A percentile compares a stretch with the other conserved stretches of the same genome.
Conservation (phyloP, 2,888 invertebrate species). For the Rhagonycha fulva region DNA sequence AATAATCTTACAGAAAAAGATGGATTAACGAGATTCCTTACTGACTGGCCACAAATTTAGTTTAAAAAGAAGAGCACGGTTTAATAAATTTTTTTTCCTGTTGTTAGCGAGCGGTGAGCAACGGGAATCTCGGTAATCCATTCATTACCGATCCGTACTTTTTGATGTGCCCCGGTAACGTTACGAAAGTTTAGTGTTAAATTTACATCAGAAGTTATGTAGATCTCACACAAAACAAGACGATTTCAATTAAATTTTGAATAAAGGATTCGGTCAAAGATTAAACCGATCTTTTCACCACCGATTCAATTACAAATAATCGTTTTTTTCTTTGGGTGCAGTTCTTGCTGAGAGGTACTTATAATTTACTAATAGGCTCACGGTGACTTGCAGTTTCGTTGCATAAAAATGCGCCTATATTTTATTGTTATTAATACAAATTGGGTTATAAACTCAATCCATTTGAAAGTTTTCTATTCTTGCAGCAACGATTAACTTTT, state of each 20-base stretch:
- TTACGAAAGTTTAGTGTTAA: not conserved
- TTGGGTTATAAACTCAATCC: not conserved
- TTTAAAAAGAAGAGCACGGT: too few species aligned
- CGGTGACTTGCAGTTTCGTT: conserved; percentile 5
- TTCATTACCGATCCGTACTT: not conserved
- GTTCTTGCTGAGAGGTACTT: conserved; percentile 7
- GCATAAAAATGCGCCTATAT: not conserved
- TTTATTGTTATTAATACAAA: not conserved
- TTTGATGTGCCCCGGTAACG: not conserved
- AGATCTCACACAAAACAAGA: not conserved
- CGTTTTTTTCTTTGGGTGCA: conserved; percentile 17
- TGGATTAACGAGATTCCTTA: too few species aligned
- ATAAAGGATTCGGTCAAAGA: conserved; percentile 11
- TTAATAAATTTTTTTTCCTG: too few species aligned
- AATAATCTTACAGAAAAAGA: too few species aligned
- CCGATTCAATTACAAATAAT: conserved; percentile 19
- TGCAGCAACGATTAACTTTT: not conserved
- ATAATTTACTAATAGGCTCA: conserved; percentile 11
- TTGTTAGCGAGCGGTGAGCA: too few species aligned
- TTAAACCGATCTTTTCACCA: conserved; percentile 13
- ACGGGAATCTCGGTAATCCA: too few species aligned
- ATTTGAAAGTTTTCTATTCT: not conserved
- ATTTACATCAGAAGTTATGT: conserved; percentile 14
- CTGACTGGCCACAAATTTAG: too few species aligned
- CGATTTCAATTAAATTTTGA: not conserved